Conservation (phyloP, 2,888 invertebrate genomes). For the Drosophila formosana region DNA sequence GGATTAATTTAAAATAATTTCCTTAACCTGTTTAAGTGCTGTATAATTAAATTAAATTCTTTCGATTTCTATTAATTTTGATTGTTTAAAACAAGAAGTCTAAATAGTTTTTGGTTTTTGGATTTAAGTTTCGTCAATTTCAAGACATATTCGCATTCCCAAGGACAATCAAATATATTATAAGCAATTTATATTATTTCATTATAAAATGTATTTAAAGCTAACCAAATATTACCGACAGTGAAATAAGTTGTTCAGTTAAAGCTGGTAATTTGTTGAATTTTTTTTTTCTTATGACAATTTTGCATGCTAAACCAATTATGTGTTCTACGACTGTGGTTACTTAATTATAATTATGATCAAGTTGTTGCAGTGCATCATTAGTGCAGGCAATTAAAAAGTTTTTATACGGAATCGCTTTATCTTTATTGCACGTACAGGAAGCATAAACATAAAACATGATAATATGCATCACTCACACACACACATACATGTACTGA, state of each 20-base stretch:
- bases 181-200: no score
- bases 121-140: no score
- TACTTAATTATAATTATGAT: conserved; percentile 67
- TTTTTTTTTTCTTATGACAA: background rate
- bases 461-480: conserved; percentile 52
- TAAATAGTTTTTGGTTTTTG: no score
- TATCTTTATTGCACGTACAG: conserved; percentile 77
- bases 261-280: background rate
- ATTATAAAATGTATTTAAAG: no score
- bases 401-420: conserved; percentile 76
- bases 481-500: conserved; percentile 15
- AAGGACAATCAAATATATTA: background rate
- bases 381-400: conserved; percentile 81
- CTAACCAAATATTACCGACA: no score
- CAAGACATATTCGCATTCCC: no score
- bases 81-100: no score
- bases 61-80: no score
- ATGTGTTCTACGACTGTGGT: conserved; percentile 24
- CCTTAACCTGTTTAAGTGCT: no score
- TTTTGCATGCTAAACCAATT: conserved; percentile 17
- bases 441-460: conserved; percentile 74
- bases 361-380: conserved; percentile 81
- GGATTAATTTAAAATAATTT: background rate
- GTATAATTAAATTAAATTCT: no score
- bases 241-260: background rate